Conservation (phyloP, 2,113 vertebrate species). For the Prinia subflava region DNA sequence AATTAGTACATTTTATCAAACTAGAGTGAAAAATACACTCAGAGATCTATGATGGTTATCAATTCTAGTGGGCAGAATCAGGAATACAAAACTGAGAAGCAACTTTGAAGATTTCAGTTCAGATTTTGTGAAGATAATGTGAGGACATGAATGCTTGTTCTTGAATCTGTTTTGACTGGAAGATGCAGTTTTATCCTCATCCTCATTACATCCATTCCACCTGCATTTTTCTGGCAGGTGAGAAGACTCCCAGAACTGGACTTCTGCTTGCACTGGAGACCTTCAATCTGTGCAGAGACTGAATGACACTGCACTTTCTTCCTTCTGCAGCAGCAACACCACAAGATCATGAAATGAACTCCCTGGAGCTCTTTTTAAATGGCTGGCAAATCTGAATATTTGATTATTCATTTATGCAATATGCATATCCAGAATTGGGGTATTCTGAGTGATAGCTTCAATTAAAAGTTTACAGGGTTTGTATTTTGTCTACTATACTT, state of each 20-base stretch:
- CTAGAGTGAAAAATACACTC: not conserved
- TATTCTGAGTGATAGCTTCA: not conserved
- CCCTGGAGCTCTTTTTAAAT: not conserved
- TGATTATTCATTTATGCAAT: not conserved
- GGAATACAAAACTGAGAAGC: not conserved
- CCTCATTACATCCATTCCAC: not conserved
- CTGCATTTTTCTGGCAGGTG: not conserved
- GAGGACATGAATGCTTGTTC: not conserved
- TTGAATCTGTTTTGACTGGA: not conserved
- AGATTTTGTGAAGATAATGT: not conserved
- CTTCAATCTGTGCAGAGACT: not conserved
- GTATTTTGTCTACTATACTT: not conserved
- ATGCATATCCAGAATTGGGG: not conserved
- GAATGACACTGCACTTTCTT: not conserved
- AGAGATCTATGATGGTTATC: not conserved
- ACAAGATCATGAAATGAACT: not conserved
- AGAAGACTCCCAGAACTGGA: not conserved
- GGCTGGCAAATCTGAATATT: not conserved
- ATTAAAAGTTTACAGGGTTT: not conserved
- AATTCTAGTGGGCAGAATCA: not conserved
- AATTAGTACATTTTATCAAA: not conserved
- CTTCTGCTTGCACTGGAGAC: not conserved
- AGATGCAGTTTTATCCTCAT: not conserved
- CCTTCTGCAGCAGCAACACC: not conserved
- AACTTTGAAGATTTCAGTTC: not conserved